Evolutionary conservation across 2,888 invertebrate genomes (phyloP), one percentile per base, ranked within the genome.

Genomic region (Corbicula japonica): DNA sequence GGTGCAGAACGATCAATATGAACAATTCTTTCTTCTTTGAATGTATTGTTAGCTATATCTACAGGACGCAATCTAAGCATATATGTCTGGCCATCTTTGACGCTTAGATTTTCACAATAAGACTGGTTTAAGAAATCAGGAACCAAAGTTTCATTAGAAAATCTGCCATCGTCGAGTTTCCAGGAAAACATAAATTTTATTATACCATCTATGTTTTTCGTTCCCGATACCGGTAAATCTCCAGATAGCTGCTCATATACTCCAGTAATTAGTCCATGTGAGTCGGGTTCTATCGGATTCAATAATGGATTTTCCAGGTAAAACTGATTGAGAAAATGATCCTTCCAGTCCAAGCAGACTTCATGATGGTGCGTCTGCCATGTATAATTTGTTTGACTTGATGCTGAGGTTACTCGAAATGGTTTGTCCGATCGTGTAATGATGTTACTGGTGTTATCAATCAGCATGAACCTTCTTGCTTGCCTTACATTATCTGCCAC

Each of bases 201-300:
- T 2, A 87, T 70, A 1, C 87, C 87, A 15, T 78, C 34, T 0
- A 86, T 70, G 35, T 86, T 84, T 54, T 41, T 34, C 2, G 85
- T 87, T 21, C 87, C 87, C 12, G 48, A 34, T 3, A 80, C 61
- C 2, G 87, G 80, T 10, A 87, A 56, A 2, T 32, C 4, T 21
- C 84, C 85, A n/a, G 69, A 52, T 23, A 48, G 66, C 41, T 87
- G 85, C 23, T 87, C 87, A 52, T 87, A 87, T 4, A 54, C 48
- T 4, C 76, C 80, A 1, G 15, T 10, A 18, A 87, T 77, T 1
- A 62, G 30, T 15, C 60, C 76, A 12, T 58, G 54, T 12, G 60
- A 61, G 23, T 83, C 79, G 1, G 52, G 23, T 18, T 56, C 50
- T 2, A 87, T 79, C 5, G 72, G 75, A 18, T 68, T 60, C 12